Evolutionary conservation across 2,113 vertebrate genomes (phyloP).

Genomic region (Microtus montanus): DNA sequence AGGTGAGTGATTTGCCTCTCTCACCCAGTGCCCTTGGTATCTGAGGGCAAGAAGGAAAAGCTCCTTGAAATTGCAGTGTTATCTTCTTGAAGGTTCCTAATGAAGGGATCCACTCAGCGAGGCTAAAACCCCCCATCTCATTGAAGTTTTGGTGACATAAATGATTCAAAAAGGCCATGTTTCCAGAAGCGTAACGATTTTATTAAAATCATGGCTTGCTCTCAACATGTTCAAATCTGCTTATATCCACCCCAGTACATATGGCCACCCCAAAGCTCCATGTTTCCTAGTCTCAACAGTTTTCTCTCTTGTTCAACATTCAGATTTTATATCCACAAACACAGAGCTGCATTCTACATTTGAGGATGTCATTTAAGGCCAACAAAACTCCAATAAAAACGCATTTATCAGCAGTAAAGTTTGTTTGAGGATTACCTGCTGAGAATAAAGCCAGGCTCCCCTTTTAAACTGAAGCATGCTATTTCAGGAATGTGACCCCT

Average conservation of each 20-base stretch:
- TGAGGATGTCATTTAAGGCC: slow-evolving; percentile 76
- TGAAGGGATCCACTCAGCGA: background rate
- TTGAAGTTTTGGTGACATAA: slow-evolving; percentile 52
- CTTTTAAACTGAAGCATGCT: slow-evolving; percentile 83
- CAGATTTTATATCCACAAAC: slow-evolving; percentile 79
- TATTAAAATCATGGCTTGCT: slow-evolving; percentile 80
- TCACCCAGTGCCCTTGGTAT: background rate
- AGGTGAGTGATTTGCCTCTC: background rate
- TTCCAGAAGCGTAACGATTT: slow-evolving; percentile 76
- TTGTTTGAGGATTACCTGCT: slow-evolving; percentile 87
- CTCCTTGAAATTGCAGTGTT: background rate
- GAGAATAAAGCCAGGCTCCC: slow-evolving; percentile 83
- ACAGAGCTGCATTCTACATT: slow-evolving; percentile 67
- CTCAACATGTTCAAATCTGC: slow-evolving; percentile 76
- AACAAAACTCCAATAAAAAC: slow-evolving; percentile 83
- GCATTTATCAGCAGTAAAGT: slow-evolving; percentile 85
- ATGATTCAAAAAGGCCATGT: slow-evolving; percentile 72
- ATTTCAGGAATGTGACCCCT: slow-evolving; percentile 89
- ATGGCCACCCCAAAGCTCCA: slow-evolving; percentile 71
- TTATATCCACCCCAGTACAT: slow-evolving; percentile 76
- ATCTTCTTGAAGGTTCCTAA: background rate
- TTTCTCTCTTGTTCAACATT: slow-evolving; percentile 73
- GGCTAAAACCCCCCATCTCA: slow-evolving; percentile 31
- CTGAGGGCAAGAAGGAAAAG: background rate
- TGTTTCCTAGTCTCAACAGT: slow-evolving; percentile 71